Evolutionary conservation across 2,113 vertebrate genomes (phyloP).

Genomic region (Gymnorhina tibicen): DNA sequence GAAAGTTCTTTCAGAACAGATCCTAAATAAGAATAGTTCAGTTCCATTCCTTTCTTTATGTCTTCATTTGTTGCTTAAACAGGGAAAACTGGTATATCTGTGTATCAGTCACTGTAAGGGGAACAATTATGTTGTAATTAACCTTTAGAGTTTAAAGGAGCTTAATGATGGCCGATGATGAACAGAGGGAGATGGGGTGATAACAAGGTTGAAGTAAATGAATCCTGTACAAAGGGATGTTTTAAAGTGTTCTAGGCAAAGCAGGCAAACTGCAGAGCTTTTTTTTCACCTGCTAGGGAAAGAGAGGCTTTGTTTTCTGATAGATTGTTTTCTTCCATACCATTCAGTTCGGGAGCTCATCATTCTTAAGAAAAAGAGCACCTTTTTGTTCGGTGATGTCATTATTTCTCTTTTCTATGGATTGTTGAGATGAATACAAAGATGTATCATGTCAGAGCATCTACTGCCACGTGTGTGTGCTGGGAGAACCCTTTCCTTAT

Average conservation of each 20-base stretch:
- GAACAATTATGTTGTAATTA: conserved; percentile 22
- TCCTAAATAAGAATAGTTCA: neutral
- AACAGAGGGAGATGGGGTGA: neutral
- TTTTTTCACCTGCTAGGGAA: neutral
- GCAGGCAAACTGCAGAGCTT: neutral
- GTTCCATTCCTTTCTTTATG: neutral
- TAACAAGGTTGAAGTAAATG: neutral
- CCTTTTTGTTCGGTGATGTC: neutral
- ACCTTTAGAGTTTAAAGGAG: neutral
- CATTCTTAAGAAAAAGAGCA: neutral
- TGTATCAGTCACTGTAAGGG: neutral
- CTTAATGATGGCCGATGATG: neutral
- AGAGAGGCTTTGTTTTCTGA: neutral
- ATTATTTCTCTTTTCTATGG: neutral
- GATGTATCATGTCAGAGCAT: neutral
- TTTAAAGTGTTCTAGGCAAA: neutral
- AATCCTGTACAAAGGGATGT: neutral
- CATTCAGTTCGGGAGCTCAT: neutral
- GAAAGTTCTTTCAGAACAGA: neutral
- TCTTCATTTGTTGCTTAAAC: neutral
- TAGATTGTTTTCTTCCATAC: neutral
- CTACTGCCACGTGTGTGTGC: neutral
- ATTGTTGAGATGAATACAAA: neutral
- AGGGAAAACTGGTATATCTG: neutral
- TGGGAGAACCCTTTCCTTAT: neutral